These are phyloP conservation scores for Anticlea derivata DNA, from an alignment of 2,888 invertebrate genomes.

Conservation along the genomic window DNA sequence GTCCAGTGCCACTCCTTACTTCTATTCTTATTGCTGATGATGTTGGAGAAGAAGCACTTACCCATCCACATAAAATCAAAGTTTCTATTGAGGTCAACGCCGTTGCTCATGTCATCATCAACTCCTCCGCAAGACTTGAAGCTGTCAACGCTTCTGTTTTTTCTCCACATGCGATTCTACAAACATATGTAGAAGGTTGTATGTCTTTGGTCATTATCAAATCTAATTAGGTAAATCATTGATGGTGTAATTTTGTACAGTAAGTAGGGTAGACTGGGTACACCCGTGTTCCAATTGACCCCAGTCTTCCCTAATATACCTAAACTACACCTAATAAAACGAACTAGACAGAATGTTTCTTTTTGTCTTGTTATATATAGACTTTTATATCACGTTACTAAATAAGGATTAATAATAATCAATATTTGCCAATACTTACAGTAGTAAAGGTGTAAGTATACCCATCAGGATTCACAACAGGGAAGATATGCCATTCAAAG, in stretches of 20 bases:
- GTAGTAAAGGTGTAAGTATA: constrained; percentile 86
- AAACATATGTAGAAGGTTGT: constrained; percentile 43
- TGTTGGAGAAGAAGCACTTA: constrained; percentile 41
- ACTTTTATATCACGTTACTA: too few relatives aligned
- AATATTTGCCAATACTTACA: constrained; percentile 69
- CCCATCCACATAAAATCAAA: constrained; percentile 67
- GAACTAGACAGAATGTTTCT: too few relatives aligned
- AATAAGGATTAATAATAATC: not conserved
- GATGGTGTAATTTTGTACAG: too few relatives aligned
- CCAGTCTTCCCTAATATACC: too few relatives aligned
- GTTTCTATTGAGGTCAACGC: constrained; percentile 72
- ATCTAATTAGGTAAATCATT: too few relatives aligned
- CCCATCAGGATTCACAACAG: constrained; percentile 90
- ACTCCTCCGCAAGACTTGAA: constrained; percentile 46
- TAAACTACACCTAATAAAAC: too few relatives aligned
- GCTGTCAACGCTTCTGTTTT: constrained; percentile 73
- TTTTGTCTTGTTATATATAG: too few relatives aligned
- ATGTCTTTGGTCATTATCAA: too few relatives aligned
- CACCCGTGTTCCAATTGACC: too few relatives aligned
- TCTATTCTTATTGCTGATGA: too few relatives aligned
- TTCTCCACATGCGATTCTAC: constrained; percentile 89
- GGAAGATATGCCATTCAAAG: constrained; percentile 90
- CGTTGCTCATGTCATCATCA: constrained; percentile 65
- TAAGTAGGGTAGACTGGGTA: too few relatives aligned
- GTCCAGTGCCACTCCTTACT: too few relatives aligned